These are phyloP conservation scores for Baryphthengus martii DNA, from an alignment of 2,113 vertebrate genomes.

Conservation along the genomic window DNA sequence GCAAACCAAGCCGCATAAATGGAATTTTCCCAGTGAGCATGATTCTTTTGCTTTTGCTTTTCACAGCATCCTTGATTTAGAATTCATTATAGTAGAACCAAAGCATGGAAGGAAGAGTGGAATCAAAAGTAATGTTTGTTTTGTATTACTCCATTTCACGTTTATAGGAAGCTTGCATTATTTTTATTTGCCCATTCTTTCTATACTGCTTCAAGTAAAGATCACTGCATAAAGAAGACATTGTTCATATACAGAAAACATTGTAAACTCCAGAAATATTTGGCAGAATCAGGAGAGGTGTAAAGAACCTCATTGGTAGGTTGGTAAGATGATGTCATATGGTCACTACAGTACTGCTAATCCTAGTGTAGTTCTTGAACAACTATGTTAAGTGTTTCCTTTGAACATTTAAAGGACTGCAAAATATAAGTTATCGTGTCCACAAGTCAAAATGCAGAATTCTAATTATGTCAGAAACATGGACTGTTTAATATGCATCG, in stretches of 20 bases:
- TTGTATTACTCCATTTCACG: neutral
- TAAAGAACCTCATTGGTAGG: neutral
- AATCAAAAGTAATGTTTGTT: neutral
- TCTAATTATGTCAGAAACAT: neutral
- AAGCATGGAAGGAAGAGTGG: neutral
- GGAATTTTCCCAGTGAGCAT: slow-evolving; percentile 92
- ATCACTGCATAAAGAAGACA: neutral
- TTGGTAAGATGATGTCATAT: neutral
- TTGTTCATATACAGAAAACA: neutral
- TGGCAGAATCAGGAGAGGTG: neutral
- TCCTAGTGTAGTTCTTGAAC: neutral
- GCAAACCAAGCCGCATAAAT: slow-evolving; percentile 90
- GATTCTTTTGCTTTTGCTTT: neutral
- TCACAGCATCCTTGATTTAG: neutral
- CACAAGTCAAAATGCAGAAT: neutral
- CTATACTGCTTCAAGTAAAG: neutral
- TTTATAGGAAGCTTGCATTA: neutral
- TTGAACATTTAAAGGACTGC: neutral
- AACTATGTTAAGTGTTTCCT: neutral
- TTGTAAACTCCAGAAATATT: neutral
- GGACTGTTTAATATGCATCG: neutral
- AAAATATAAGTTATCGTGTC: neutral
- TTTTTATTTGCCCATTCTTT: neutral
- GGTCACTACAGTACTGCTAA: neutral
- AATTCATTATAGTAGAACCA: neutral